These are phyloP conservation scores for Drosophila biarmipes DNA, from an alignment of 1,140 invertebrate species.

Conservation along the genomic window DNA sequence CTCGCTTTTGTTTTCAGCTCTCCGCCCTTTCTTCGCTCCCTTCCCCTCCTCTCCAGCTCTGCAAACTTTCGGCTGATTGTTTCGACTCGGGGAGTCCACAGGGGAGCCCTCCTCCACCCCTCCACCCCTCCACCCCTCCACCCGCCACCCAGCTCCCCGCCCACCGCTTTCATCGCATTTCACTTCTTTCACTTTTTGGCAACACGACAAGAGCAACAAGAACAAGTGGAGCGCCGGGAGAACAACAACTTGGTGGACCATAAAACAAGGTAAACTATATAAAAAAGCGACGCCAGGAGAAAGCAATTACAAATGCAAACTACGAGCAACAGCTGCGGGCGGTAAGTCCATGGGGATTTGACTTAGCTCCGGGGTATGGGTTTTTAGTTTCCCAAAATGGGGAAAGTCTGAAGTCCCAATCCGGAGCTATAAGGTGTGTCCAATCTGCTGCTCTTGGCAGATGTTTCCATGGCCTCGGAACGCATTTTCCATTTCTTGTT, in stretches of 20 bases:
- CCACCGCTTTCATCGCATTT: not conserved
- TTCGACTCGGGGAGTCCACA: constrained; percentile 29
- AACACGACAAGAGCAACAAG: constrained; percentile 6
- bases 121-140: not conserved
- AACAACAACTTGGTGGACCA: constrained; percentile 63
- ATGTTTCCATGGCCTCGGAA: constrained; percentile 15
- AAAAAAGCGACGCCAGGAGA: constrained; percentile 50
- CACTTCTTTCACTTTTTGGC: constrained; percentile 16
- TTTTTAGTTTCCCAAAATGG: not conserved
- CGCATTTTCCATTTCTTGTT: not conserved
- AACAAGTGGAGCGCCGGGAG: constrained; percentile 3
- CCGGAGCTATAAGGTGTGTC: constrained; percentile 18
- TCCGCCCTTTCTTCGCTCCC: constrained; percentile 3
- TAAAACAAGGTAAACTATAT: constrained; percentile 72
- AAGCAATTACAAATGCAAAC: constrained; percentile 81
- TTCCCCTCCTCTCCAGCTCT: constrained; percentile 13
- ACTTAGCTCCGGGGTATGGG: constrained; percentile 1
- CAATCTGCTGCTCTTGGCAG: constrained; percentile 23
- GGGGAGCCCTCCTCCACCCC: not conserved
- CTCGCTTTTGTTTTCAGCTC: constrained; percentile 8
- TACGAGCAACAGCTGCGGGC: constrained; percentile 67
- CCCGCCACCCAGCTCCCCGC: too few species aligned
- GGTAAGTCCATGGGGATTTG: constrained; percentile 2
- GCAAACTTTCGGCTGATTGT: constrained; percentile 63
- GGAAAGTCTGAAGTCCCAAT: not conserved